Evolutionary conservation across 2,888 invertebrate species (phyloP).

Genomic region (Aporophyla lueneburgensis): DNA sequence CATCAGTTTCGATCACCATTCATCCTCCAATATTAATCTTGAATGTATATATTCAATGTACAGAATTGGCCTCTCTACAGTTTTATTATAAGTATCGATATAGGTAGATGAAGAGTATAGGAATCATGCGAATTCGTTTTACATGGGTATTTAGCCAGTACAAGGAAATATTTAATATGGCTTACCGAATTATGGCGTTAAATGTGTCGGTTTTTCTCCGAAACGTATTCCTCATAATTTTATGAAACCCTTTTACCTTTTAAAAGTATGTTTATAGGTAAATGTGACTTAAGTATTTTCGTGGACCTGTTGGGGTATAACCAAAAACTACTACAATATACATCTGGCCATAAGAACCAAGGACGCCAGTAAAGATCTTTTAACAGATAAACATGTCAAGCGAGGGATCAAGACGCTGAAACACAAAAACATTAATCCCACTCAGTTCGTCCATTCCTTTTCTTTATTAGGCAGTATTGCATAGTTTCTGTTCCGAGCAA

Average conservation of each 20-base stretch:
- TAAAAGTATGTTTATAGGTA: conserved; percentile 2
- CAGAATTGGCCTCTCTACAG: too few relatives aligned
- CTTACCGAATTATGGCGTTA: neutral
- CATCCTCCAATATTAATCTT: too few relatives aligned
- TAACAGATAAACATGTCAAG: conserved; percentile 24
- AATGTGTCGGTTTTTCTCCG: neutral
- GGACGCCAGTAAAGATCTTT: neutral
- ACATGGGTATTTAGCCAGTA: neutral
- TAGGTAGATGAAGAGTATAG: neutral
- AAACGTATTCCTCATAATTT: conserved; percentile 1
- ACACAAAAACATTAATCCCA: conserved; percentile 59
- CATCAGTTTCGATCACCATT: too few relatives aligned
- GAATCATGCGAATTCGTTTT: too few relatives aligned
- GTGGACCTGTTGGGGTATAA: neutral
- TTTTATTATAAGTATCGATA: too few relatives aligned
- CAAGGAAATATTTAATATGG: neutral
- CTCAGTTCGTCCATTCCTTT: conserved; percentile 54
- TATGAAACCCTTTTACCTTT: neutral
- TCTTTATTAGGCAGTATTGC: conserved; percentile 55
- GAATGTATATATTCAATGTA: too few relatives aligned
- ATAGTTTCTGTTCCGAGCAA: conserved; percentile 60
- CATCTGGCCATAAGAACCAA: conserved; percentile 21
- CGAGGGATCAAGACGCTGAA: conserved; percentile 29
- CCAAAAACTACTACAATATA: conserved; percentile 4
- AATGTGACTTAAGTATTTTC: conserved; percentile 8